A percentile compares a stretch with the other conserved stretches of the same genome.
These are phyloP conservation scores for Cylas formicarius DNA, from an alignment of 1,140 invertebrate genomes.

Conservation along the genomic window DNA sequence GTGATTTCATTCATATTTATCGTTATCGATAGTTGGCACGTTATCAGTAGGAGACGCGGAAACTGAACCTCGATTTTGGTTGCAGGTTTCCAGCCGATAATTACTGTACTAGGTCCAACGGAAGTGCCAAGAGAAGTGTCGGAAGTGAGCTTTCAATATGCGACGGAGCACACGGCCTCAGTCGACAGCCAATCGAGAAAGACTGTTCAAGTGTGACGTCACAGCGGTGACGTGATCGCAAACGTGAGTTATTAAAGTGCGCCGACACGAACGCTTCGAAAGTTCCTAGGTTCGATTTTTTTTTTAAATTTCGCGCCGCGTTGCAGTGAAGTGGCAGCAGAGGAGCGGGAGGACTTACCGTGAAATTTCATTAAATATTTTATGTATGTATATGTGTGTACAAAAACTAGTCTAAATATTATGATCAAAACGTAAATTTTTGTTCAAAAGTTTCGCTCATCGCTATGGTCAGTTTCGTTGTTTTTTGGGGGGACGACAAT, in stretches of 20 bases:
- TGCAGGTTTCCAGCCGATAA: constrained; percentile 51
- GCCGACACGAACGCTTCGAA: constrained; percentile 22
- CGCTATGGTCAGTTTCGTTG: background rate
- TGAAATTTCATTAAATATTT: constrained; percentile 15
- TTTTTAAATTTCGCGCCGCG: too few species aligned
- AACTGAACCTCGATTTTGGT: constrained; percentile 12
- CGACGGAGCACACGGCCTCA: constrained; percentile 15
- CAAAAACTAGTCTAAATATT: constrained; percentile 28
- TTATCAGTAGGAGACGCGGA: background rate
- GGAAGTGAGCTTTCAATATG: constrained; percentile 22
- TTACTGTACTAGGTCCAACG: constrained; percentile 42
- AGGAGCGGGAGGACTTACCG: constrained; percentile 3
- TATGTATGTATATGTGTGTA: constrained; percentile 25
- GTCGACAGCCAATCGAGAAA: constrained; percentile 26
- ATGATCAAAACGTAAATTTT: too few species aligned
- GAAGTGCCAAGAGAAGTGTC: constrained; percentile 17
- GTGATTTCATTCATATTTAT: background rate
- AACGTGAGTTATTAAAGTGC: constrained; percentile 14
- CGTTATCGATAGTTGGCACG: background rate
- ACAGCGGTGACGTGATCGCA: constrained; percentile 44
- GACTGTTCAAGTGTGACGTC: constrained; percentile 53
- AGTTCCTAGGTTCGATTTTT: constrained; percentile 42
- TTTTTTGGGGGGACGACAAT: background rate
- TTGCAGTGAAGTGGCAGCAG: background rate
- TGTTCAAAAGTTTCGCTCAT: constrained; percentile 2